Percentiles rank a stretch among this genome's conserved stretches.
phyloP scores from a whole-genome alignment of 2,888 invertebrate genomes.

The Clistopyga incitator region DNA sequence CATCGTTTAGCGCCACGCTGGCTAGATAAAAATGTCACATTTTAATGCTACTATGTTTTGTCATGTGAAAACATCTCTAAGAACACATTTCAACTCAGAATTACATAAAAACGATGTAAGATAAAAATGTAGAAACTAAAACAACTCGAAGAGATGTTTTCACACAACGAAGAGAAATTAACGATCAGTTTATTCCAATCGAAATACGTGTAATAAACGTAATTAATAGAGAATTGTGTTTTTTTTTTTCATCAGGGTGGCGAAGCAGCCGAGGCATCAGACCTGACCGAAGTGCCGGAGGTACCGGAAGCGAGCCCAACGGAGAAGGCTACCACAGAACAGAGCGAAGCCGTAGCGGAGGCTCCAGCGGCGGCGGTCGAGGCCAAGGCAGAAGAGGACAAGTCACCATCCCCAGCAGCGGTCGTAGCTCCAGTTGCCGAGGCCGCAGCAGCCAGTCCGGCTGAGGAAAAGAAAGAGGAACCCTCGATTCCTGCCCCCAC shows the following conservation, averaged over 20 bases:
- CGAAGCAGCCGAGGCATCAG: constrained; percentile 78
- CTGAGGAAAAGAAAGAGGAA: constrained; percentile 79
- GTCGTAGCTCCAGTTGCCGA: constrained; percentile 32
- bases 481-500: constrained; percentile 73
- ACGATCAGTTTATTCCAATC: neutral
- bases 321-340: constrained; percentile 70
- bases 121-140: no score
- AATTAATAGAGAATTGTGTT: constrained; percentile 12
- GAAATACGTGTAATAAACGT: neutral
- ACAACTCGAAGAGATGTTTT: no score
- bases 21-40: constrained; percentile 25
- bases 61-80: no score
- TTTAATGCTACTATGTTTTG: neutral
- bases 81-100: no score
- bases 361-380: constrained; percentile 55
- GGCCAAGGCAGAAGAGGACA: constrained; percentile 70
- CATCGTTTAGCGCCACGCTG: neutral
- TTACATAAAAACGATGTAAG: no score
- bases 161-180: no score
- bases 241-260: constrained; percentile 77
- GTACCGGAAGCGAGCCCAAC: constrained; percentile 77
- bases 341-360: constrained; percentile 57
- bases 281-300: constrained; percentile 75
- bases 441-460: constrained; percentile 63
- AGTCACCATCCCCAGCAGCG: constrained; percentile 65